phyloP scores from a whole-genome alignment of 2,797 vertebrate genomes.

The Pristis pectinata region DNA sequence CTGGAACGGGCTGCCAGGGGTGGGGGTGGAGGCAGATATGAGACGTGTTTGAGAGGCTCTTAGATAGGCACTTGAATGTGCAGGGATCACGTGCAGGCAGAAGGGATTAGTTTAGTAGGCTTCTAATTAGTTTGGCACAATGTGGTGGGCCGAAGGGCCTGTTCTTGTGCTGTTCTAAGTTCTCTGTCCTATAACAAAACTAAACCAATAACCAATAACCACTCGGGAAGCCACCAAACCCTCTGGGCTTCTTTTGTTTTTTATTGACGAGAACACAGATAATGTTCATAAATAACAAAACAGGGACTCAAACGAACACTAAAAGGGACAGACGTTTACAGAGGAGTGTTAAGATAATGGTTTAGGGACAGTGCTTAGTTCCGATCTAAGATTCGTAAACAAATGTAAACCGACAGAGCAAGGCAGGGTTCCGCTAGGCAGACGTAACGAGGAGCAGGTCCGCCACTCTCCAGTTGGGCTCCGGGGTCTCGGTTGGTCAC shows the following conservation, averaged over 20 bases:
- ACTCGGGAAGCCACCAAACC: no score
- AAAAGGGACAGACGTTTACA: background rate
- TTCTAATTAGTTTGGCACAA: no score
- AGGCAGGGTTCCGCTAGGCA: background rate
- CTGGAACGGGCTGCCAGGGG: no score
- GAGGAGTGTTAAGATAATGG: background rate
- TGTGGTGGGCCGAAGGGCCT: no score
- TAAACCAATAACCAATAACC: no score
- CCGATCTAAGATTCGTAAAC: background rate
- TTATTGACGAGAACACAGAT: constrained; percentile 22
- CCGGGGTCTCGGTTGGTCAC: background rate
- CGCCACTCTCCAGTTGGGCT: background rate
- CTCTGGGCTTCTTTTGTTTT: background rate
- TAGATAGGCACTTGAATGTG: no score
- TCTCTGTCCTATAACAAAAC: no score
- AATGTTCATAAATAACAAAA: constrained; percentile 33
- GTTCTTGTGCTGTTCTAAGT: no score
- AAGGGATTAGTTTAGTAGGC: no score
- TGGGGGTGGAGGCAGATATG: no score
- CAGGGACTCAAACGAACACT: constrained; percentile 5
- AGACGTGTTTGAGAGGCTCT: no score
- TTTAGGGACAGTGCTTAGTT: constrained; percentile 17
- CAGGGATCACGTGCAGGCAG: no score
- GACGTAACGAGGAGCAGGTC: background rate
- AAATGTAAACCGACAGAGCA: background rate